These are phyloP conservation scores for Calephelis nemesis DNA, from an alignment of 1,140 invertebrate genomes.

Conservation along the genomic window DNA sequence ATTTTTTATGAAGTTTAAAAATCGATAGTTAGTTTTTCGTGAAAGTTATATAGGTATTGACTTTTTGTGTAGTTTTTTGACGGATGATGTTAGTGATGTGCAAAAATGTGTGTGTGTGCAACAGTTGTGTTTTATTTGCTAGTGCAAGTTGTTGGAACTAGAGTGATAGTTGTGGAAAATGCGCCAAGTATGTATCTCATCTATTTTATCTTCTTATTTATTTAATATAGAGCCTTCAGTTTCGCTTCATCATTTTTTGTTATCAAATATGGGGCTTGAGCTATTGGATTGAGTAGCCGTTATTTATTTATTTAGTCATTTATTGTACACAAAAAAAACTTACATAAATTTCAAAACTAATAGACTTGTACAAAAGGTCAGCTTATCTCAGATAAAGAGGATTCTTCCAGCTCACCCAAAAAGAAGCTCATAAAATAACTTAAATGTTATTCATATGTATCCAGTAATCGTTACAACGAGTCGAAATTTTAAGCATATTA, in stretches of 20 bases:
- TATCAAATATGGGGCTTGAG: too few species aligned
- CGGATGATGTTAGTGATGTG: slow-evolving; percentile 46
- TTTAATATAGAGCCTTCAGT: neutral
- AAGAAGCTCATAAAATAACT: too few species aligned
- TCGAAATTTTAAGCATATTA: too few species aligned
- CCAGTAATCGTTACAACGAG: too few species aligned
- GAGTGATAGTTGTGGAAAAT: slow-evolving; percentile 69
- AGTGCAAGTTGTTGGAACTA: slow-evolving; percentile 47
- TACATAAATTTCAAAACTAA: too few species aligned
- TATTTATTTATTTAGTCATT: too few species aligned
- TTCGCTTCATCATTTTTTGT: neutral
- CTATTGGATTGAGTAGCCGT: too few species aligned
- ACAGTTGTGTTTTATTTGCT: slow-evolving; percentile 41
- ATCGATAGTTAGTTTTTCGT: neutral
- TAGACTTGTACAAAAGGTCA: too few species aligned
- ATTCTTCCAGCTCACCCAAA: too few species aligned
- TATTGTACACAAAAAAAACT: too few species aligned
- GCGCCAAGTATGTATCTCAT: slow-evolving; percentile 59
- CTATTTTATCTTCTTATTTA: slow-evolving; percentile 6
- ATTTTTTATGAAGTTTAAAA: neutral
- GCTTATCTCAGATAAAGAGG: too few species aligned
- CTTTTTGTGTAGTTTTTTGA: slow-evolving; percentile 20
- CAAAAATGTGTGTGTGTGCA: slow-evolving; percentile 58
- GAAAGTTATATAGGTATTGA: neutral
- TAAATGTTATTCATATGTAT: too few species aligned